Percentiles rank a stretch among this genome's conserved stretches.
Conservation (phyloP, 2,888 invertebrate species). For the Timema podura region DNA sequence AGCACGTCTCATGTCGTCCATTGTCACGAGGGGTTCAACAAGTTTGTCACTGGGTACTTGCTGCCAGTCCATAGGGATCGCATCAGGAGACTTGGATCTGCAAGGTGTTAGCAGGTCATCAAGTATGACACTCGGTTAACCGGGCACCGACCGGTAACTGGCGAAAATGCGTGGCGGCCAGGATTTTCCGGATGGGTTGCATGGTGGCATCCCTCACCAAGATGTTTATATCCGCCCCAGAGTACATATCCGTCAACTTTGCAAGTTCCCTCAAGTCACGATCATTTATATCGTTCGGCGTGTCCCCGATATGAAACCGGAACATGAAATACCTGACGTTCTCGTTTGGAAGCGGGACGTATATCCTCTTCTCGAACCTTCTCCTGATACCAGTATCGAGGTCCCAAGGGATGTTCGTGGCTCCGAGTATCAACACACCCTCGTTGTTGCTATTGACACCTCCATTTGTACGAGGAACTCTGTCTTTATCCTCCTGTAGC, state of each 20-base stretch:
- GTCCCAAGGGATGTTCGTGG: conserved; percentile 98
- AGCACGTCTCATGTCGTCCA: not conserved
- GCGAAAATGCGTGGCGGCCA: too few species aligned
- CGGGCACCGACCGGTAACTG: too few species aligned
- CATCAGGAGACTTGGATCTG: too few species aligned
- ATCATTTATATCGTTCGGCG: conserved; percentile 77
- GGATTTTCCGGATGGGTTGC: too few species aligned
- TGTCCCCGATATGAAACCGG: conserved; percentile 92
- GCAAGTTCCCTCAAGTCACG: conserved; percentile 80
- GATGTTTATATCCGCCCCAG: too few species aligned
- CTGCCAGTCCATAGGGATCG: too few species aligned
- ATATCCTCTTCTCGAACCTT: conserved; percentile 98
- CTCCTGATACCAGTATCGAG: conserved; percentile 94
- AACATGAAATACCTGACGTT: conserved; percentile 92
- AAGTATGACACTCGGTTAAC: too few species aligned
- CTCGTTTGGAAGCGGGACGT: conserved; percentile 95
- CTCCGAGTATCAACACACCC: conserved; percentile 89
- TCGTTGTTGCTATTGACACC: conserved; percentile 97
- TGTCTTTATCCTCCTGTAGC: conserved; percentile 97
- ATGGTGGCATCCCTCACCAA: too few species aligned
- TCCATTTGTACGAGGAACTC: conserved; percentile 99
- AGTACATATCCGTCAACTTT: conserved; percentile 62
- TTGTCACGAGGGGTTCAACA: too few species aligned
- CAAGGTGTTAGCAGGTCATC: too few species aligned
- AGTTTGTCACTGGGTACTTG: too few species aligned